Base-by-base conservation (phyloP, 2,797 vertebrate species). In the Hipposideros larvatus region DNA sequence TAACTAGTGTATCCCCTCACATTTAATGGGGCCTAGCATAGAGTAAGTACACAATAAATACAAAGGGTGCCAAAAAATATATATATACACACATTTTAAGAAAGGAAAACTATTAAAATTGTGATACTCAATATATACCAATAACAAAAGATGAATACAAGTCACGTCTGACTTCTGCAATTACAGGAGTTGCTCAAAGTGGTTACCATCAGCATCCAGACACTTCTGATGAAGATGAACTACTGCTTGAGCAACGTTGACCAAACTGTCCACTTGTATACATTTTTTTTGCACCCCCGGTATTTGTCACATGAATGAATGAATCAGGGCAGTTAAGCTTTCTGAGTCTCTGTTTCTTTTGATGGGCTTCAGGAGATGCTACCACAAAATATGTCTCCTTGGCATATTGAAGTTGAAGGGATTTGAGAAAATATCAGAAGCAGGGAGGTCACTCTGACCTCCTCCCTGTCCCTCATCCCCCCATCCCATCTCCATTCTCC, bases 391-490 rank as follows among this genome's bases (percentile, higher is more conserved):
- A 13, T 11, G 14, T 5, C 34, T 19, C 22, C 7, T 53, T 71
- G 63, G 43, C 63, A 21, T 78, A 34, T 7, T 43, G 14, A 78
- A 84, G 6, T 26, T 18, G 11, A 53, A 55, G 55, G 24, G 26
- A 34, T 74, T 51, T 66, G 41, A 80, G 41, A 21, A 70, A 63
- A 84, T n/a, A 34, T 48, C 18, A 84, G 43, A 63, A 77, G 43
- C 61, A 24, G 7, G 11, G n/a, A 83, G 22, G 10, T 46, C 43
- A 21, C 9, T 61, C 16, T 43, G 16, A 78, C 13, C 51, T 83
- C 14, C 4, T 4, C 24, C 1, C 8, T 22, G 7, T n/a, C 4
- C 26, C 16, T 82, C 5, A 31, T 13, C 51, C 18, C 11, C 0
- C 8, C 18, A 68, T 15, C 11, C 2, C 7, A 1, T 51, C 51